These are phyloP conservation scores for Holothuria scabra DNA, from an alignment of 53 echinoderm and acorn worm species.

Conservation along the genomic window DNA sequence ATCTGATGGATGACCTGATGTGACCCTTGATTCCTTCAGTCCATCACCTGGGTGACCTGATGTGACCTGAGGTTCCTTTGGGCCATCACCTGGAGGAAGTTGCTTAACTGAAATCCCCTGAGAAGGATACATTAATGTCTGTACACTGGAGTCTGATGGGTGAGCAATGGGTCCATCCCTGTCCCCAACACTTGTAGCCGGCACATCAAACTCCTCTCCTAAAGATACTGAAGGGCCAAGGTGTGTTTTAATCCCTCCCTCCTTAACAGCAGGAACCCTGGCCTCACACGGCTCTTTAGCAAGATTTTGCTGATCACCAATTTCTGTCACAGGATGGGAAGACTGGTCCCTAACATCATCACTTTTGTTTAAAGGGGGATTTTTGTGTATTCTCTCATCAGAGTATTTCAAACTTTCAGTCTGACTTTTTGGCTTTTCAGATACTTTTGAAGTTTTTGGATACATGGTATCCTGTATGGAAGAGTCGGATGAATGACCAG, in stretches of 20 bases:
- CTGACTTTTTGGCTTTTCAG: constrained; percentile 1
- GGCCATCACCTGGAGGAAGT: too few species aligned
- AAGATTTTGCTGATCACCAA: too few species aligned
- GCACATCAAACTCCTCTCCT: constrained; percentile 34
- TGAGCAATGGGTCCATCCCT: constrained; percentile 51
- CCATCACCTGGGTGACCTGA: not conserved
- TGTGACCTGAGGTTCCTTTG: not conserved
- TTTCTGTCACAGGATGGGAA: not conserved
- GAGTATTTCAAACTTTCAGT: not conserved
- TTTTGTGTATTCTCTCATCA: not conserved
- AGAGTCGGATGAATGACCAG: constrained; percentile 76
- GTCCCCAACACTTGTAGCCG: constrained; percentile 16
- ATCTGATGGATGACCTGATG: constrained; percentile 36
- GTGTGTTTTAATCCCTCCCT: too few species aligned
- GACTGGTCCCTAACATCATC: not conserved
- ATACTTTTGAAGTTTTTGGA: constrained; percentile 12
- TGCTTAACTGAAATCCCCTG: too few species aligned
- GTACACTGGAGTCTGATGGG: constrained; percentile 72
- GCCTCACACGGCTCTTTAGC: too few species aligned
- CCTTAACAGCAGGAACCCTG: too few species aligned
- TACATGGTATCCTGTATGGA: constrained; percentile 62
- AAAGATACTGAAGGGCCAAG: too few species aligned
- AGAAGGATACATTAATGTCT: constrained; percentile 68
- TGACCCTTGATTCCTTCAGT: not conserved
- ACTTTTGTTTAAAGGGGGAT: not conserved